phyloP scores from a whole-genome alignment of 2,888 invertebrate genomes.

The Disparrhopalites patrizii region DNA sequence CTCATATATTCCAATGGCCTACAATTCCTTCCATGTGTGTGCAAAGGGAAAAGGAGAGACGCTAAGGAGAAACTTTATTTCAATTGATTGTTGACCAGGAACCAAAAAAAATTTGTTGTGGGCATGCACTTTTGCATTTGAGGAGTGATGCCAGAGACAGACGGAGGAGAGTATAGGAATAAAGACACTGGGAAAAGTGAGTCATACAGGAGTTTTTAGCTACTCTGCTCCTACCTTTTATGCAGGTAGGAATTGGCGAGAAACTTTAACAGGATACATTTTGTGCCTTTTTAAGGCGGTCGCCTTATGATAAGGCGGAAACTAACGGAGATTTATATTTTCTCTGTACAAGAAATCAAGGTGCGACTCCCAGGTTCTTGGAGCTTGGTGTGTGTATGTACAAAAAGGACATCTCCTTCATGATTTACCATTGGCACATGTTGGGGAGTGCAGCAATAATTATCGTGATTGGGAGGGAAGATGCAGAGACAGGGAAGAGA shows the following conservation, averaged over 20 bases:
- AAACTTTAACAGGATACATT: background rate
- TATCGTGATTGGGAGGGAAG: background rate
- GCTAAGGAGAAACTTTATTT: background rate
- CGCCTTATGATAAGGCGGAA: background rate
- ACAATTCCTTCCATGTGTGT: too few relatives aligned
- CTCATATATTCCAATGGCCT: too few relatives aligned
- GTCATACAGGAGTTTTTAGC: too few relatives aligned
- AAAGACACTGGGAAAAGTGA: too few relatives aligned
- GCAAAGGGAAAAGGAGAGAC: too few relatives aligned
- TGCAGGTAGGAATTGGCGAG: too few relatives aligned
- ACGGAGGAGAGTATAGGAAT: too few relatives aligned
- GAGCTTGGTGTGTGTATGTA: slow-evolving; percentile 13
- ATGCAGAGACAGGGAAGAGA: background rate
- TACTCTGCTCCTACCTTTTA: too few relatives aligned
- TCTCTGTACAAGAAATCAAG: slow-evolving; percentile 6
- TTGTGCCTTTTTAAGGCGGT: background rate
- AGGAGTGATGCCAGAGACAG: too few relatives aligned
- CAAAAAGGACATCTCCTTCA: background rate
- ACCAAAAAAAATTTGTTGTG: too few relatives aligned
- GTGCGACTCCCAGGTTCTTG: slow-evolving; percentile 2
- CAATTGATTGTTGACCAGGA: background rate
- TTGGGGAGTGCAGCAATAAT: slow-evolving; percentile 8
- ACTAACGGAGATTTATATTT: slow-evolving; percentile 11
- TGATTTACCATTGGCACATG: slow-evolving; percentile 8
- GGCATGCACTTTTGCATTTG: too few relatives aligned